Base-by-base conservation (phyloP, 1,140 invertebrate species). In the Psilanteris sp. region DNA sequence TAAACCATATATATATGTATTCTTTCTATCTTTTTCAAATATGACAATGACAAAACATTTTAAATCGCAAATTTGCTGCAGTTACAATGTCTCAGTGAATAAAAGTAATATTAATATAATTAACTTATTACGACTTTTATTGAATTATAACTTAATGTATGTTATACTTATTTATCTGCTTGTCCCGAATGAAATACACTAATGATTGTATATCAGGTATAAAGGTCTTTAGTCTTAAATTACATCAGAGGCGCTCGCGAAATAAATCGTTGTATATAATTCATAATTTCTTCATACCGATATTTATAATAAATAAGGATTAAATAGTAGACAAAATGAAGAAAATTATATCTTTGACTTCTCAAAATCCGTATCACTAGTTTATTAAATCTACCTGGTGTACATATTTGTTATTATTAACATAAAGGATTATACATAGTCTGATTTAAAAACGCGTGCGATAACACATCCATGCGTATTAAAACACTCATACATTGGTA, bases 381-480 rank as follows among this genome's bases (percentile, higher is more conserved):
- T 87, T 86, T 87, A 82, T 87, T 86, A 85, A 84, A 75, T 81
- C 79, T 85, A 83, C 83, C 79, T 83, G 67, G 82, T 86, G 85
- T 86, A 86, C 75, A 86, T 86, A 86, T 85, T 87, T 87, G 85
- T 87, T 87, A 87, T 78, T 81, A 81, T 67, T 59, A 50, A 61
- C 64, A 43, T 73, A 73, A 55, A 66, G 39, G 59, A 66, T 73
- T 68, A 70, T 62, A 77, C 62, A 75, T 70, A 73, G 75, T 70
- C 55, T 77, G 52, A 67, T 77, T 71, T 67, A 36, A 55, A 67
- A 70, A 54, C 44, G 27, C 62, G 78, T 73, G 67, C 54, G 20
- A 48, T n/a, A n/a, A 66, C 62, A 74, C 64, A 64, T 68, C 62
- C 74, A 64, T 64, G 78, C 72, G 37, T 37, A 72, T 68, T 78